Evolutionary conservation across 2,888 invertebrate species (phyloP).

Genomic region (Enchytraeus crypticus): DNA sequence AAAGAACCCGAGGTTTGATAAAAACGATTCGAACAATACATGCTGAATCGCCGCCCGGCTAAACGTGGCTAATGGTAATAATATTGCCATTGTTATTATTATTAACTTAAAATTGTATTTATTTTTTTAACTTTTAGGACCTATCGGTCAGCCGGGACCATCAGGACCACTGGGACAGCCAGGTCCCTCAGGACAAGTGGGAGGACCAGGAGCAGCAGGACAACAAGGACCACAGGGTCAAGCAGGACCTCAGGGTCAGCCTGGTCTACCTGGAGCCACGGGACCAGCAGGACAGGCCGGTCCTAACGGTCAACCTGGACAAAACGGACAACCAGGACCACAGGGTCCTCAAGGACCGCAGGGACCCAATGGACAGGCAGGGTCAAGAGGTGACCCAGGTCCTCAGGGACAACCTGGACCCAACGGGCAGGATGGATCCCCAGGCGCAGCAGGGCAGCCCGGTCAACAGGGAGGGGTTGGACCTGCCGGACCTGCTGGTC

Average conservation of each 20-base stretch:
- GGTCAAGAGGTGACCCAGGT: background rate
- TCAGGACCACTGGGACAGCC: slow-evolving; percentile 3
- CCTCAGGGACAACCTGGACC: background rate
- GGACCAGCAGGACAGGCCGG: background rate
- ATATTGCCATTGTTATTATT: no score
- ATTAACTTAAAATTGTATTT: no score
- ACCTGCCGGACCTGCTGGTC: slow-evolving; percentile 10
- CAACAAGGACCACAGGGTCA: slow-evolving; percentile 1
- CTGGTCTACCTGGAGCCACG: background rate
- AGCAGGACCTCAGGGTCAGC: slow-evolving; percentile 1
- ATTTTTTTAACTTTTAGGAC: no score
- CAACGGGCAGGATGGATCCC: slow-evolving; percentile 7
- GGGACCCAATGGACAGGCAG: background rate
- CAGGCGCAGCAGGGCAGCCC: slow-evolving; percentile 2
- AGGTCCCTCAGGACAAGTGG: slow-evolving; percentile 8
- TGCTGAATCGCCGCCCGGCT: background rate
- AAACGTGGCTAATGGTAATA: background rate
- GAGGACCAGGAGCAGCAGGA: slow-evolving; percentile 6
- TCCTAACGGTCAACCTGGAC: background rate
- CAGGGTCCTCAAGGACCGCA: background rate
- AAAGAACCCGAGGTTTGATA: no score
- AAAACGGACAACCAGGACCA: background rate
- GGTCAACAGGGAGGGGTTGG: slow-evolving; percentile 11
- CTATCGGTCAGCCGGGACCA: background rate
- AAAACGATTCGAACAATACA: no score